A percentile compares a stretch with the other conserved stretches of the same genome.
Conservation (phyloP, 2,797 vertebrate genomes). For the Aratinga solstitialis region DNA sequence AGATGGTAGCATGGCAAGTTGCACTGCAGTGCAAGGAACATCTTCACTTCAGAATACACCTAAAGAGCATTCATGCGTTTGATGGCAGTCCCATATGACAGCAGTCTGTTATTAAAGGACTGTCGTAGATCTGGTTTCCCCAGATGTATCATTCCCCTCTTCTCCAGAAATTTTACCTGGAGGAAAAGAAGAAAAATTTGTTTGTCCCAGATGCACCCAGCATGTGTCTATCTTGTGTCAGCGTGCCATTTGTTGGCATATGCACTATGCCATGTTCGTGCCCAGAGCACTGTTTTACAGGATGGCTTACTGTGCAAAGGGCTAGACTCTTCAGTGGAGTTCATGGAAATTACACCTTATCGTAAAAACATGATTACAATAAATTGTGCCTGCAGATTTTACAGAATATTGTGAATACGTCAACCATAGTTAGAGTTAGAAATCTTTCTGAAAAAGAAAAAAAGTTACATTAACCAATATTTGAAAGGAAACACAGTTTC, state of each 20-base stretch:
- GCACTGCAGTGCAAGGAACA: neutral
- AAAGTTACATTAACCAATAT: neutral
- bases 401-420: neutral
- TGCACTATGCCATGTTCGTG: rapidly evolving
- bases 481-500: neutral
- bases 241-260: neutral
- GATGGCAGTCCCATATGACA: neutral
- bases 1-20: neutral
- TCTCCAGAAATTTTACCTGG: neutral
- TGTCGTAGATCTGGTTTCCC: neutral
- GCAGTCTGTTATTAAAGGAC: neutral
- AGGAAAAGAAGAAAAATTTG: neutral
- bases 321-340: neutral
- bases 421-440: neutral
- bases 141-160: neutral
- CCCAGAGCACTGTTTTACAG: neutral
- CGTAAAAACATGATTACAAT: neutral
- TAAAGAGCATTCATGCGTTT: neutral
- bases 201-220: neutral
- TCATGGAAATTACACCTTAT: neutral
- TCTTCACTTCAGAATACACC: neutral
- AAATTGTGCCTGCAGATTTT: neutral
- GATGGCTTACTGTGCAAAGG: neutral
- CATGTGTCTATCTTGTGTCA: neutral
- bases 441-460: neutral